These are phyloP conservation scores for Procambarus clarkii DNA, from an alignment of 1,140 invertebrate species.

Conservation along the genomic window DNA sequence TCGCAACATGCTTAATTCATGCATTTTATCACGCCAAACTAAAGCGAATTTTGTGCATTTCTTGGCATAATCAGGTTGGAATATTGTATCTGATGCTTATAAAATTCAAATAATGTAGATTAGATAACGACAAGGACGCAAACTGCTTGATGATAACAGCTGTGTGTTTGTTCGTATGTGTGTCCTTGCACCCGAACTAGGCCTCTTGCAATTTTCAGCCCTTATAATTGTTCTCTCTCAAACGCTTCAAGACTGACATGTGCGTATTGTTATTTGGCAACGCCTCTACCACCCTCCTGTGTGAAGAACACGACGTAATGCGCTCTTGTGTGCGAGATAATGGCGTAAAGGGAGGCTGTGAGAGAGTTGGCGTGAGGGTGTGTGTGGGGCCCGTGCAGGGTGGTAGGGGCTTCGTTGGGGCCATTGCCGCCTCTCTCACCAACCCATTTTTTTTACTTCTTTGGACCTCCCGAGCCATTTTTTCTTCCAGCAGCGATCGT, in stretches of 20 bases:
- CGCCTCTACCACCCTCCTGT: not conserved
- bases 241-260: not conserved
- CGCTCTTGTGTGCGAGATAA: not conserved
- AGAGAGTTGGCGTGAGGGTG: conserved; percentile 16
- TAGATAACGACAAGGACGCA: not conserved
- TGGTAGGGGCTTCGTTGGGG: conserved; percentile 55
- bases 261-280: not conserved
- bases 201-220: conserved; percentile 62
- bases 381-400: conserved; percentile 61
- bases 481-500: not conserved
- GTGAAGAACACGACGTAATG: too few relatives aligned
- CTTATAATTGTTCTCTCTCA: conserved; percentile 52
- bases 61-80: not conserved
- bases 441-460: conserved; percentile 43
- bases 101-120: conserved; percentile 35
- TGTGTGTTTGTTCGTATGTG: conserved; percentile 58
- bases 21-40: conserved; percentile 29
- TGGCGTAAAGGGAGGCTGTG: conserved; percentile 19
- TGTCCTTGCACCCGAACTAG: conserved; percentile 59
- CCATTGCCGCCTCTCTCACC: conserved; percentile 54
- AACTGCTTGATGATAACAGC: conserved; percentile 24
- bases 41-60: not conserved
- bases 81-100: conserved; percentile 16
- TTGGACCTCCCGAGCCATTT: conserved; percentile 32
- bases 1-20: conserved; percentile 26